These are phyloP conservation scores for Vicugna pacos DNA, from an alignment of 2,113 vertebrate genomes.

Conservation along the genomic window DNA sequence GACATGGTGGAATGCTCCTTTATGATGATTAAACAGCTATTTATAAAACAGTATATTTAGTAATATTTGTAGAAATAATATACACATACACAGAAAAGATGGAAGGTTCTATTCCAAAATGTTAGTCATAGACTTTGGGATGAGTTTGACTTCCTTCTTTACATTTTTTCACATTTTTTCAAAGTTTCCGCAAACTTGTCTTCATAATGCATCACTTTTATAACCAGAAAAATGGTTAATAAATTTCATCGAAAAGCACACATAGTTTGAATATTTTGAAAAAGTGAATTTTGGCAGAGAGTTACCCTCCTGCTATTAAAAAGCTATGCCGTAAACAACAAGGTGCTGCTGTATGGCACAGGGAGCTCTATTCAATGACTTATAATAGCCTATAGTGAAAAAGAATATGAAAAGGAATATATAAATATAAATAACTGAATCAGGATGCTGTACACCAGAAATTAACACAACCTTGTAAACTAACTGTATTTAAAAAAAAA, in stretches of 20 bases:
- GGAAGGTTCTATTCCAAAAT: not conserved
- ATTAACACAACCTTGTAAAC: too few species aligned
- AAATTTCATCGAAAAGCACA: not conserved
- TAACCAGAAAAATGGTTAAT: not conserved
- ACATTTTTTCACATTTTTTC: not conserved
- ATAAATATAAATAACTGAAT: too few species aligned
- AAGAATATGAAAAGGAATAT: too few species aligned
- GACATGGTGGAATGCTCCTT: not conserved
- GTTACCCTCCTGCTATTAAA: not conserved
- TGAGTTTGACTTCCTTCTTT: slow-evolving; percentile 3
- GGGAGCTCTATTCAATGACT: too few species aligned
- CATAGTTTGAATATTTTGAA: slow-evolving; percentile 21
- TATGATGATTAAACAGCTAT: not conserved
- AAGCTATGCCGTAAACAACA: not conserved
- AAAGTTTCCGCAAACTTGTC: slow-evolving; percentile 38
- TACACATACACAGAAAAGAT: not conserved
- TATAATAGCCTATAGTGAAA: too few species aligned
- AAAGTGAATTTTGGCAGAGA: not conserved
- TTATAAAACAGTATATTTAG: not conserved
- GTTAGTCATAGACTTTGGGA: not conserved
- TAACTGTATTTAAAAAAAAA: too few species aligned
- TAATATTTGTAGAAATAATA: not conserved
- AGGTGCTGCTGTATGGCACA: too few species aligned
- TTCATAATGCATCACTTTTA: not conserved
- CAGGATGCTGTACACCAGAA: too few species aligned